Conservation (phyloP, 2,888 invertebrate species). For the Enchytraeus crypticus region DNA sequence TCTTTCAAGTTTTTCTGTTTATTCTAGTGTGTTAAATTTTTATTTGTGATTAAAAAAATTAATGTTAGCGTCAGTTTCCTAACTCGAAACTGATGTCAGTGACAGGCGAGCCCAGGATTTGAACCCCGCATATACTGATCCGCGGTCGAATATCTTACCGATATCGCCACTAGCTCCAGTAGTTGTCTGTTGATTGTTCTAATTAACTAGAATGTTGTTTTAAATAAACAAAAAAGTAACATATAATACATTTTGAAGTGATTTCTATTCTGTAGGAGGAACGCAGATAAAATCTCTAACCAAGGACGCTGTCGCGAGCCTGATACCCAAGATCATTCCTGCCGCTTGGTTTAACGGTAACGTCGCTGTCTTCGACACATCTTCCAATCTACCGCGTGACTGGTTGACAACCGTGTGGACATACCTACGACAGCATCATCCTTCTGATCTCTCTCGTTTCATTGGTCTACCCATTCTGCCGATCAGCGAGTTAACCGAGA, state of each 20-base stretch:
- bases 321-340: constrained; percentile 19
- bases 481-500: not conserved
- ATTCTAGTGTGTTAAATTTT: no score
- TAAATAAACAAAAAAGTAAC: no score
- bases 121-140: no score
- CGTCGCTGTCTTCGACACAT: not conserved
- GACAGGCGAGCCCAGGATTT: no score
- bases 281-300: constrained; percentile 16
- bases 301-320: constrained; percentile 7
- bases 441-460: constrained; percentile 18
- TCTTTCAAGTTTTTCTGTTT: no score
- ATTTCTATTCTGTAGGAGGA: constrained; percentile 9
- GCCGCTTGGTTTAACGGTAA: constrained; percentile 8
- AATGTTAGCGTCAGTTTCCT: no score
- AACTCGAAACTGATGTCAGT: no score
- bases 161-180: no score
- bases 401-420: constrained; percentile 26
- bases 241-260: not conserved
- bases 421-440: constrained; percentile 21
- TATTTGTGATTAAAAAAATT: no score
- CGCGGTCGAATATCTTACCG: no score
- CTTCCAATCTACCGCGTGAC: not conserved
- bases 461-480: constrained; percentile 25
- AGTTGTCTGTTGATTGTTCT: no score
- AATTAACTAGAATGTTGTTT: no score